Base-by-base conservation (phyloP, 2,888 invertebrate genomes). In the Chrysomela aeneicollis region DNA sequence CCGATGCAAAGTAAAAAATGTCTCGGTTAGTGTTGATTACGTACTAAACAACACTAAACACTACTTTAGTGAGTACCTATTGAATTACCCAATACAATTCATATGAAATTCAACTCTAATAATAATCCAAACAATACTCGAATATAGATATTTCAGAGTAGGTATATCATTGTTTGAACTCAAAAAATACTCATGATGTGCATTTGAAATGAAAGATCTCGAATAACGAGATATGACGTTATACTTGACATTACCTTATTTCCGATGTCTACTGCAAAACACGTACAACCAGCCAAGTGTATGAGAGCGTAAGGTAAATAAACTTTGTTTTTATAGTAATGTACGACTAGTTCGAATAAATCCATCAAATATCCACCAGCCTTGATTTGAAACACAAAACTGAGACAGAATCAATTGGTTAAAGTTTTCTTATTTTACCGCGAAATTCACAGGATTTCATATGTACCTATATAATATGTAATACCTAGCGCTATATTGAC, bases 261-360 rank as follows among this genome's bases (percentile, higher is more conserved):
- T 26, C 6, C 26, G 32, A 50, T 50, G 37, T 70, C 64, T 37
- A 69, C 47, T 32, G 49, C 60, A 59, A 61, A 68, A 64, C 74
- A 73, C 19, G 63, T 52, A 63, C 74, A 74, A 52, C 66, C 59
- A 50, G 60, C 42, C 46, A 73, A 59, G 53, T 73, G 73, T 18
- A 71, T 19, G 53, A 73, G 59, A 17, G 67, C 54, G 61, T 74
- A 72, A n/a, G 66, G 68, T 19, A 71, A 35, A 52, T 49, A 70
- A 5, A 66, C 55, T 18, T 42, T 54, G 35, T 62, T 61, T 15
- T 67, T 61, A 19, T 50, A 71, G 49, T 66, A 72, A 46, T 66
- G 59, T 12, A 66, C 54, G 10, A 72, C 53, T 50, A 63, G 26
- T 26, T 70, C 64, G 17, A 72, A 67, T 12, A 70, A 58, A 66